Evolutionary conservation across 2,113 vertebrate genomes (phyloP), one percentile per base, ranked within the genome.

Genomic region (Platycercus adscitus): DNA sequence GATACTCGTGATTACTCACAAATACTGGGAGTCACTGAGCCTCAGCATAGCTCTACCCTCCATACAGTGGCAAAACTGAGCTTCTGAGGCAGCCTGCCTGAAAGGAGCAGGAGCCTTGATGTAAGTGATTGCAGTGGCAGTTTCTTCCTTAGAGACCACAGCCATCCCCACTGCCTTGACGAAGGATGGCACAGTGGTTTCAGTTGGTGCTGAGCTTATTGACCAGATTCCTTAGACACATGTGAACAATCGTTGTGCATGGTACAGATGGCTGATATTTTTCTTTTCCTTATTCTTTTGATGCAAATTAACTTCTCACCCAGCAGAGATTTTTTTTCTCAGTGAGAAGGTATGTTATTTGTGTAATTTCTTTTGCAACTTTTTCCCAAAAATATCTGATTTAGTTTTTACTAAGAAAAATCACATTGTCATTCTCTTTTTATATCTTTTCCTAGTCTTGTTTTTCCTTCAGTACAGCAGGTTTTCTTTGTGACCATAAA

Each of bases 61-160:
- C 1, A 0, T 7, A 3, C 0, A 6, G 33, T 10, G 25, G 58
- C 41, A 75, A 70, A 37, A 76, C 10, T n/a, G 31, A 79, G 3
- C n/a, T 53, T 28, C 31, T 68, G 39, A 68, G 52, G 39, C n/a
- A 84, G 85, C 35, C 9, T 50, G 19, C 11, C 44, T 70, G 33
- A 19, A 29, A 75, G n/a, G n/a, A 33, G 20, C 43, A 81, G 43
- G 23, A 63, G 35, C 16, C 65, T 37, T 91, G 50, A n/a, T 2
- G 5, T 25, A 44, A 78, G 24, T 0, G 1, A 24, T 44, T 47
- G 44, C 69, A 81, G 60, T 5, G 25, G 10, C 23, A 49, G 17
- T 11, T 46, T 79, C 46, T 68, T 89, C n/a, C 55, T 37, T 31
- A 53, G 65, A 50, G 18, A 76, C 18, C 37, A 56, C 77, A 60